Percentiles rank a stretch among this genome's conserved stretches.
Evolutionary conservation across 2,113 vertebrate species (phyloP).

Genomic region (Macrotus californicus): DNA sequence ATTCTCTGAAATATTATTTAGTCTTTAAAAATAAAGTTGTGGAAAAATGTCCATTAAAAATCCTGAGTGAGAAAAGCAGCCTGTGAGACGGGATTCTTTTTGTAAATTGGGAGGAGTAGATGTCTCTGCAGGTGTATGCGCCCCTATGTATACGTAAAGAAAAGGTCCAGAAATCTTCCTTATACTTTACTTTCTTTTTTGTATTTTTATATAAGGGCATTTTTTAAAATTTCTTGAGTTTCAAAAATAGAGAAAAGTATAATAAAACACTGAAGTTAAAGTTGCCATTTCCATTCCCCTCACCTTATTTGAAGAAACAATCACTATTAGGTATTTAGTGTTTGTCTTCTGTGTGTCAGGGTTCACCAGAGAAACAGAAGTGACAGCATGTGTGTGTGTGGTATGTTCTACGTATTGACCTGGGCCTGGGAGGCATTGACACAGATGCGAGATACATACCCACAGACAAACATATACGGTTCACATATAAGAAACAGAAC

Average conservation of each 20-base stretch:
- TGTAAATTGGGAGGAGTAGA: background rate
- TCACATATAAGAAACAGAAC: background rate
- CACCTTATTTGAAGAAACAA: background rate
- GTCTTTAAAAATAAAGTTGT: background rate
- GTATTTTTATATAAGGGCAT: background rate
- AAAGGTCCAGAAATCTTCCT: background rate
- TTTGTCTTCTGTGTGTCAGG: background rate
- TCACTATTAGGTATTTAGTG: background rate
- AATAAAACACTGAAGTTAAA: background rate
- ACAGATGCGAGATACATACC: background rate
- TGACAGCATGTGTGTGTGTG: background rate
- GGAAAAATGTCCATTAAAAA: background rate
- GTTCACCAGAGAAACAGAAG: background rate
- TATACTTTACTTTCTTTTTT: background rate
- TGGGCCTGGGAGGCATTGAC: background rate
- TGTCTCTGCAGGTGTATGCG: background rate
- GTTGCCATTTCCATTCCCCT: background rate
- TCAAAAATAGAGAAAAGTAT: background rate
- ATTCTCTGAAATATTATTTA: background rate
- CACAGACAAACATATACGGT: background rate
- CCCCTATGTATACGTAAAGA: background rate
- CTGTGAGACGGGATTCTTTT: background rate
- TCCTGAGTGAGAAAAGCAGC: background rate
- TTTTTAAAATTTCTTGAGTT: background rate
- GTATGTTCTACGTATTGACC: background rate